Base-by-base conservation (phyloP, 2,888 invertebrate genomes). In the Drosophila meridiana region DNA sequence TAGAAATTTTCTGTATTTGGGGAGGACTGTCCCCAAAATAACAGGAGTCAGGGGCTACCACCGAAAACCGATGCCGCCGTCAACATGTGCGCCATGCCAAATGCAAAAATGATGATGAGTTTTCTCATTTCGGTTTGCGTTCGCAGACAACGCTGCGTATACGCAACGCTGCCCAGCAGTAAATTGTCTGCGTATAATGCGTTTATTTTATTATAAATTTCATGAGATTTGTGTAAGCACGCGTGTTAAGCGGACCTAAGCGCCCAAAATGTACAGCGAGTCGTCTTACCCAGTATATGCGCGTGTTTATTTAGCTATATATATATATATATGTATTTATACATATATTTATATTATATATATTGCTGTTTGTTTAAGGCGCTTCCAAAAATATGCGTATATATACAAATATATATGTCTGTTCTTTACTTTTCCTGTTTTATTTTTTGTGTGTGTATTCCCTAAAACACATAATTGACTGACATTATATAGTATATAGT, bases 91-190 rank as follows among this genome's bases (percentile, higher is more conserved):
- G 72, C 59, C 58, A 62, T 61, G 80, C 66, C 69, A 85, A 89
- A 90, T 83, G 87, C 80, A 79, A 60, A 87, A 83, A 80, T 80
- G 83, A 87, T 87, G 87, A 87, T 87, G 83, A 86, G 79, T 81
- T 84, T 86, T 87, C 74, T 62, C 63, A 69, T 69, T 67, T 34
- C 13, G 26, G 13, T 52, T 64, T 28, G 55, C 32, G 47, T 66
- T 43, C 20, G 68, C 71, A 67, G 69, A 55, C 68, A 34, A 60
- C 52, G 53, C 36, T 70, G 73, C 71, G 75, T 71, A 77, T 72
- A 79, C 68, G 74, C 77, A 57, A n/a, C 62, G 64, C 69, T 74
- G 70, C 73, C 78, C 69, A 69, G 67, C 72, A 78, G 75, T 82
- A 77, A 80, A 80, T 82, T 80, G 79, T 77, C 64, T 77, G 77